Evolutionary conservation across 2,797 vertebrate species (phyloP).

Genomic region (Liasis olivaceus): DNA sequence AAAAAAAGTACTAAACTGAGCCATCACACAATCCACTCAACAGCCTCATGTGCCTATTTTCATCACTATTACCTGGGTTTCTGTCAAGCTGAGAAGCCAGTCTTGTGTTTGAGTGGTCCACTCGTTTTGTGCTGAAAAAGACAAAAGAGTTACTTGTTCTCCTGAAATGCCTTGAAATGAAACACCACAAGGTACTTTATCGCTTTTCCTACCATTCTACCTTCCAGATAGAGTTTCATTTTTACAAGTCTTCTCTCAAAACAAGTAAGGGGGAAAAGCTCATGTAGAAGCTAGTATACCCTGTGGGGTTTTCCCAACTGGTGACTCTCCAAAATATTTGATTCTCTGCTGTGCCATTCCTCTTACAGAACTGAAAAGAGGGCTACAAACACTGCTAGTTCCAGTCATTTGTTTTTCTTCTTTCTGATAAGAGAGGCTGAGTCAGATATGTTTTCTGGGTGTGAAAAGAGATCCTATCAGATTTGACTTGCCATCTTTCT

Average conservation of each 20-base stretch:
- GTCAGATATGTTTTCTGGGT: background rate
- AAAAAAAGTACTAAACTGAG: background rate
- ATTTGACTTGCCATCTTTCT: background rate
- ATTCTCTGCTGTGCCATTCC: background rate
- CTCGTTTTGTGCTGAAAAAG: slow-evolving; percentile 87
- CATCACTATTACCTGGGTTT: slow-evolving; percentile 88
- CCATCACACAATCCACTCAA: background rate
- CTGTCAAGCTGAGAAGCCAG: slow-evolving; percentile 96
- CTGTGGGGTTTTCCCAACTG: background rate
- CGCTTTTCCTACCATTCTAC: background rate
- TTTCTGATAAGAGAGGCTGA: background rate
- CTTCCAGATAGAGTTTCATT: background rate
- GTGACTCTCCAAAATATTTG: background rate
- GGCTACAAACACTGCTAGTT: background rate
- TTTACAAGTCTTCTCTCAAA: background rate
- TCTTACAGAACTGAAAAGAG: background rate
- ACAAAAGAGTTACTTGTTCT: slow-evolving; percentile 27
- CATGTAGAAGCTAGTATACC: background rate
- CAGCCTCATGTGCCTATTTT: background rate
- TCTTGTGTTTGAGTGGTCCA: slow-evolving; percentile 98
- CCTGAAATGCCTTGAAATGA: background rate
- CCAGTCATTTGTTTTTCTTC: background rate
- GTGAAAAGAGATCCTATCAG: background rate
- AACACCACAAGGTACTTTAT: background rate
- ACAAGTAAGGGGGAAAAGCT: background rate